phyloP scores from a whole-genome alignment of 2,888 invertebrate genomes.

The Rhagium mordax region DNA sequence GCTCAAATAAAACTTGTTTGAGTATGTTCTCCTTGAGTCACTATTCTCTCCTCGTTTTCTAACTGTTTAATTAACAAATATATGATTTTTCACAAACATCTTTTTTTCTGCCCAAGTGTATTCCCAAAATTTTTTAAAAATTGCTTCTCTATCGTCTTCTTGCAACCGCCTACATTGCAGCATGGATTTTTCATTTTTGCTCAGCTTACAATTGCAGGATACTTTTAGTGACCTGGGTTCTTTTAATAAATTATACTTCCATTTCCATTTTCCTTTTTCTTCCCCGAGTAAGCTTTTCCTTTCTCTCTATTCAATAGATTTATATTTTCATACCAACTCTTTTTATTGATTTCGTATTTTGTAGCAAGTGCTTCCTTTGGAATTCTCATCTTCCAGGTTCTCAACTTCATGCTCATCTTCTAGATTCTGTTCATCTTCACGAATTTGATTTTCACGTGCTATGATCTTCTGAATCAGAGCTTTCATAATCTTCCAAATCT shows the following conservation, averaged over 20 bases:
- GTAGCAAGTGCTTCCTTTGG: constrained; percentile 5
- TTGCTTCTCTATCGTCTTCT: constrained; percentile 20
- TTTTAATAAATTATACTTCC: constrained; percentile 13
- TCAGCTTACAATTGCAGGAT: constrained; percentile 24
- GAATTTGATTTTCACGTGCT: not conserved
- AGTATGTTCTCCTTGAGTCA: constrained; percentile 15
- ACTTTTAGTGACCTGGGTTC: constrained; percentile 22
- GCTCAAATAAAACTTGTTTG: constrained; percentile 21
- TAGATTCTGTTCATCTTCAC: not conserved
- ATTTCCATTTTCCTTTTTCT: constrained; percentile 17
- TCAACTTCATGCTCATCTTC: not conserved
- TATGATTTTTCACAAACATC: constrained; percentile 19
- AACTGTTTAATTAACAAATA: constrained; percentile 5
- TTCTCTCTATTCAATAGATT: constrained; percentile 29
- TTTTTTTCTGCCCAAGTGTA: constrained; percentile 16
- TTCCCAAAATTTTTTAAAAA: constrained; percentile 26
- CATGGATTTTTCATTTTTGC: constrained; percentile 9
- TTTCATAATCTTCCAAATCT: constrained; percentile 8
- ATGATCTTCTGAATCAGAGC: constrained; percentile 5
- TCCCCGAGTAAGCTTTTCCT: constrained; percentile 17
- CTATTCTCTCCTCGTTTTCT: constrained; percentile 11
- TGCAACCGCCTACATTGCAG: constrained; percentile 22
- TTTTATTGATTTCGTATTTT: constrained; percentile 12
- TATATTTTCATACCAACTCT: constrained; percentile 16
- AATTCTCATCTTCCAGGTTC: constrained; percentile 19